Conservation (phyloP, 2,113 vertebrate genomes). For the Mormyrus lacerda region DNA sequence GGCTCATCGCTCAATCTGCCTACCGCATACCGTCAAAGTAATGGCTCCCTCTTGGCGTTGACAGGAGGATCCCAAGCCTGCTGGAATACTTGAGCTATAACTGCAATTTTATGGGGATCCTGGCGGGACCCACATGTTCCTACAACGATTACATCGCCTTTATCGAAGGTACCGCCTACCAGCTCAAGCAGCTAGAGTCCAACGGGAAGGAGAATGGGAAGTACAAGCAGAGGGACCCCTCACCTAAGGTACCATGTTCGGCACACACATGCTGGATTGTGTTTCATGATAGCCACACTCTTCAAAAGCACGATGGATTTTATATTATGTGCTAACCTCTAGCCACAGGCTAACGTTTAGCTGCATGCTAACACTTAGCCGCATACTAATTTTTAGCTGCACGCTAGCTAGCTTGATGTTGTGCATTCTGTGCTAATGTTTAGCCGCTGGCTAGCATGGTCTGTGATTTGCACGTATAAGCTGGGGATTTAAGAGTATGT, state of each 20-base stretch:
- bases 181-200: slow-evolving; percentile 63
- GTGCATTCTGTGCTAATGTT: not conserved
- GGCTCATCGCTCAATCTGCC: not conserved
- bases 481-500: not conserved
- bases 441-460: not conserved
- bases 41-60: slow-evolving; percentile 30
- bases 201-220: slow-evolving; percentile 77
- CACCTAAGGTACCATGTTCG: slow-evolving; percentile 67
- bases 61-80: slow-evolving; percentile 89
- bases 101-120: slow-evolving; percentile 98
- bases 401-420: not conserved
- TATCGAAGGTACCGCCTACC: slow-evolving; percentile 83
- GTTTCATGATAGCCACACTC: not conserved
- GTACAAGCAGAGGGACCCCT: slow-evolving; percentile 74
- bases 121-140: slow-evolving; percentile 91
- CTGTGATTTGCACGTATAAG: not conserved
- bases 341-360: not conserved
- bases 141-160: slow-evolving; percentile 96
- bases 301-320: not conserved
- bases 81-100: slow-evolving; percentile 96
- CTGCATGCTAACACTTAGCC: not conserved
- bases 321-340: not conserved
- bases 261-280: not conserved
- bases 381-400: not conserved
- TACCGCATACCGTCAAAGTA: not conserved